Evolutionary conservation across 2,888 invertebrate genomes (phyloP).

Genomic region (Acronicta alni): DNA sequence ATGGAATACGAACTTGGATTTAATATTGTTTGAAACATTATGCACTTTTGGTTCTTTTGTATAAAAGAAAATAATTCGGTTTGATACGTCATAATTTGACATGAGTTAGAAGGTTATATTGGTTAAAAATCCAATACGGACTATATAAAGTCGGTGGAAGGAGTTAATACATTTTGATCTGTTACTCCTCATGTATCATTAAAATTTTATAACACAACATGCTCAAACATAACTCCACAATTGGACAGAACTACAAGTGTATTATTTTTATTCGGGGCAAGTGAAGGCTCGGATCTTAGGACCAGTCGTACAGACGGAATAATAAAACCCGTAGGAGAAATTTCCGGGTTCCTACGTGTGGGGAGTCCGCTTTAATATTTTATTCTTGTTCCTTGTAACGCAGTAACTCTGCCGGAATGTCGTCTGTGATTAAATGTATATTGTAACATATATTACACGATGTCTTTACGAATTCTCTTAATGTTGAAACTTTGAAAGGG

Average conservation of each 20-base stretch:
- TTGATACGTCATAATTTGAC: too few relatives aligned
- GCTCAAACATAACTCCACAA: not conserved
- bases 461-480: slow-evolving; percentile 41
- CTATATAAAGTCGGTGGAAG: too few relatives aligned
- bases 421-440: slow-evolving; percentile 49
- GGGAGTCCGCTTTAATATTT: slow-evolving; percentile 41
- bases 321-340: slow-evolving; percentile 41
- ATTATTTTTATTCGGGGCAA: slow-evolving; percentile 34
- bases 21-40: too few relatives aligned
- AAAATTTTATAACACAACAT: slow-evolving; percentile 1
- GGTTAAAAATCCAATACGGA: too few relatives aligned
- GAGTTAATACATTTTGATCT: too few relatives aligned
- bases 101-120: too few relatives aligned
- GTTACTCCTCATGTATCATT: not conserved
- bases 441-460: slow-evolving; percentile 33
- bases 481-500: slow-evolving; percentile 25
- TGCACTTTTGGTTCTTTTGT: too few relatives aligned
- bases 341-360: slow-evolving; percentile 23
- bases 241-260: slow-evolving; percentile 22
- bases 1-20: too few relatives aligned
- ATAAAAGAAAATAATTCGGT: too few relatives aligned
- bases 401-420: slow-evolving; percentile 26
- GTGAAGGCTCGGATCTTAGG: slow-evolving; percentile 14
- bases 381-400: slow-evolving; percentile 33
- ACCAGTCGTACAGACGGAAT: slow-evolving; percentile 43